A percentile compares a stretch with the other conserved stretches of the same genome.
phyloP scores from a whole-genome alignment of 2,113 vertebrate genomes.

The Clarias magur region DNA sequence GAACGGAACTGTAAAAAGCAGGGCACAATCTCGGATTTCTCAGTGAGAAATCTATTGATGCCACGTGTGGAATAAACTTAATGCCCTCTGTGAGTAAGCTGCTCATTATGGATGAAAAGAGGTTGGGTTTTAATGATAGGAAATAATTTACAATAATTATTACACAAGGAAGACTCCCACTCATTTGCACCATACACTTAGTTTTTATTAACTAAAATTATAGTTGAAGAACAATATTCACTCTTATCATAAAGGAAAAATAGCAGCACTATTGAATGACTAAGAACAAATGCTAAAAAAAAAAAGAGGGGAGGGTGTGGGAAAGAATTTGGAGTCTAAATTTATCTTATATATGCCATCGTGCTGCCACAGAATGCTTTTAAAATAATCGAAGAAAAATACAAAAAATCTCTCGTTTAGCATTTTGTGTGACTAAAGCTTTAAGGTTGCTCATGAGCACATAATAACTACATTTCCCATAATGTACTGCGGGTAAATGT shows the following conservation, averaged over 20 bases:
- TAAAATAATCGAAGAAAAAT: background rate
- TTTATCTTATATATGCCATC: background rate
- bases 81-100: background rate
- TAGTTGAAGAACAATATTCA: background rate
- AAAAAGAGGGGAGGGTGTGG: too few relatives aligned
- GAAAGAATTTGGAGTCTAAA: background rate
- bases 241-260: background rate
- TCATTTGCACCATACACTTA: background rate
- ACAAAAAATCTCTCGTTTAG: background rate
- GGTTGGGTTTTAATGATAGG: background rate
- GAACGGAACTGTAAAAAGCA: conserved; percentile 7
- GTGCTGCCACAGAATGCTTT: background rate
- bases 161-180: background rate
- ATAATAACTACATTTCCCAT: conserved; percentile 58
- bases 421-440: background rate
- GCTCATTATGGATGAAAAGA: background rate
- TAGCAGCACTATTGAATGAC: background rate
- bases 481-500: background rate
- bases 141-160: conserved; percentile 22
- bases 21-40: background rate
- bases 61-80: background rate
- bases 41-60: conserved; percentile 7
- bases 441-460: background rate
- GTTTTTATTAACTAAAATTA: background rate
- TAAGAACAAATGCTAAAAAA: background rate